Percentiles rank a stretch among this genome's conserved stretches.
Conservation (phyloP, 2,797 vertebrate genomes). For the Phoeniculus purpureus region DNA sequence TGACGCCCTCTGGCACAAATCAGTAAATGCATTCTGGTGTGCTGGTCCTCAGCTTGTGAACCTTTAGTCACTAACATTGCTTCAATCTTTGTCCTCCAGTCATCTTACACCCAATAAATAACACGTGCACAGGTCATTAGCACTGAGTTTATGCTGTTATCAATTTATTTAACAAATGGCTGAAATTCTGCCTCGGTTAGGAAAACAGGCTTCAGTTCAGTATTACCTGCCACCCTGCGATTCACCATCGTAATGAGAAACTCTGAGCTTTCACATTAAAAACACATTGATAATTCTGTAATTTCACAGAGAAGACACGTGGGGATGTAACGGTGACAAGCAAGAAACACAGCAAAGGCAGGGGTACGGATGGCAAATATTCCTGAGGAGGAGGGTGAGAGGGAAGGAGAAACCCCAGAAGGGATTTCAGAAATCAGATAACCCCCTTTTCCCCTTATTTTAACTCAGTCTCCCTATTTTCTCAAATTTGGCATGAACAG, state of each 20-base stretch:
- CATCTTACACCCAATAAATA: constrained; percentile 7
- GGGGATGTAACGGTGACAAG: constrained; percentile 13
- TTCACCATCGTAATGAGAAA: constrained; percentile 60
- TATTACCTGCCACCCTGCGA: constrained; percentile 69
- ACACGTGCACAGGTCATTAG: not conserved
- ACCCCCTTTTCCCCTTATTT: not conserved
- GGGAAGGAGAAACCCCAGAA: not conserved
- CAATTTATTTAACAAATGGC: constrained; percentile 61
- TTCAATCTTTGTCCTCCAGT: not conserved
- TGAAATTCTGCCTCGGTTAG: constrained; percentile 57
- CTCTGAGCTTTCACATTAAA: constrained; percentile 66
- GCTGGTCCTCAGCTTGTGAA: not conserved
- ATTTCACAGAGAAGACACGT: constrained; percentile 59
- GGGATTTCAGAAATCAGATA: not conserved
- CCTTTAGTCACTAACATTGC: not conserved
- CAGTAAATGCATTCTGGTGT: not conserved
- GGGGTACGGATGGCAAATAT: not conserved
- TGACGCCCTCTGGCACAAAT: not conserved
- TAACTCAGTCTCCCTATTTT: constrained; percentile 43
- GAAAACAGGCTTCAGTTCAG: constrained; percentile 53
- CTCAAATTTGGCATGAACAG: constrained; percentile 46
- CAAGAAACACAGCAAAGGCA: constrained; percentile 24
- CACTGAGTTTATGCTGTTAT: constrained; percentile 48
- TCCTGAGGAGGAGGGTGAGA: not conserved
- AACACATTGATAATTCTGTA: constrained; percentile 60